Evolutionary conservation across 1,140 invertebrate species (phyloP), one percentile per base, ranked within the genome.

Genomic region (Drosophila burlai): DNA sequence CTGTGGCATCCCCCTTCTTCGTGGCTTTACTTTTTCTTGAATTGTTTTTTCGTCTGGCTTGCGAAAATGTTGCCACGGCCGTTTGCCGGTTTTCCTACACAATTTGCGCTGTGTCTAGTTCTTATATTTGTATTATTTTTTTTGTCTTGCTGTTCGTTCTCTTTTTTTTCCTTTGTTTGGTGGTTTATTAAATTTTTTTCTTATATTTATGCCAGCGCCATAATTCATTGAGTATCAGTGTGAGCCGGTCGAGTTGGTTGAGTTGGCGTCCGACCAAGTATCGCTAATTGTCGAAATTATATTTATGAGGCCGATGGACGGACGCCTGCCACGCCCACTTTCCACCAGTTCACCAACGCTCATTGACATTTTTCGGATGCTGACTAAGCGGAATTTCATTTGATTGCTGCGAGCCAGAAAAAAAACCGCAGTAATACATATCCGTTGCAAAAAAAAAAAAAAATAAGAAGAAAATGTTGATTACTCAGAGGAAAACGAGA

Each of bases 41-140:
- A 57, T 59, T 58, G 72, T 31, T 61, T 71, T 73, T 68, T 55
- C 24, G 61, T 58, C 74, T 76, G 54, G 57, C 63, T 79, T 79
- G 82, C 82, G 78, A 81, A 85, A 85, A 85, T 75, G 61, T 71
- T 78, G 65, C 77, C 77, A 78, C 60, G 77, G 82, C 60, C 67
- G 69, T 61, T 85, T 74, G 82, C 79, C 83, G 83, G 82, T 84
- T 84, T 84, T 84, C 82, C 82, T 84, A 84, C 82, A 84, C 81
- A 83, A 64, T 84, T 84, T 72, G 62, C 62, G 63, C 55, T 81
- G 58, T 63, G 43, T 80, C 59, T 64, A 49, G 63, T 57, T 69
- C 46, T 81, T 63, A 67, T 68, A 61, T 76, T 55, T 71, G 50
- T 34, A 64, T 61, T 36, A 64, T 61, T 36, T 24, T 54, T 54